Percentiles rank a stretch among this genome's conserved stretches.
These are phyloP conservation scores for Epizoanthus scotinus DNA, from an alignment of 92 coral and sea anemone species.

Conservation along the genomic window DNA sequence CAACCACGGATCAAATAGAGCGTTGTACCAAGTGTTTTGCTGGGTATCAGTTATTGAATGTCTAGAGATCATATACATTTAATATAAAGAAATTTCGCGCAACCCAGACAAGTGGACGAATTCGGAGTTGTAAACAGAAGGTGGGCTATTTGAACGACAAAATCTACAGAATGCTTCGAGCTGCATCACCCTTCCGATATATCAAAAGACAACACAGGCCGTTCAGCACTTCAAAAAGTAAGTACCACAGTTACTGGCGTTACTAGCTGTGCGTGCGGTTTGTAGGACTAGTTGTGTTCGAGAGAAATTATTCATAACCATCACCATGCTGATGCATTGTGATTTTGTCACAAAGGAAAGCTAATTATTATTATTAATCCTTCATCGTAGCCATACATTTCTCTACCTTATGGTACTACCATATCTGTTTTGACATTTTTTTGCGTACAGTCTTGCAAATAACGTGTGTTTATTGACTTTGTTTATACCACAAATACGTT, in stretches of 20 bases:
- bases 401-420: neutral
- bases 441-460: neutral
- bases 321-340: too few species aligned
- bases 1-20: neutral
- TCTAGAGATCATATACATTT: too few species aligned
- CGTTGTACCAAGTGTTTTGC: neutral
- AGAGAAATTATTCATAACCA: neutral
- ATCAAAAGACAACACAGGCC: constrained; percentile 45
- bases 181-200: constrained; percentile 48
- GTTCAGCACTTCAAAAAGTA: constrained; percentile 53
- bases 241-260: constrained; percentile 23
- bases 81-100: neutral
- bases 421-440: neutral
- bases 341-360: neutral
- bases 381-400: neutral
- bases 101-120: neutral
- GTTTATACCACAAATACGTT: neutral
- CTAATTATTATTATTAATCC: too few species aligned
- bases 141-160: neutral
- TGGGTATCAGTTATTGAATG: neutral
- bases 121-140: neutral
- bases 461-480: neutral
- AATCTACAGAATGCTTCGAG: constrained; percentile 50
- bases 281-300: too few species aligned
- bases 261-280: too few species aligned